Evolutionary conservation across 2,888 invertebrate species (phyloP).

Genomic region (Auanema freiburgensis): DNA sequence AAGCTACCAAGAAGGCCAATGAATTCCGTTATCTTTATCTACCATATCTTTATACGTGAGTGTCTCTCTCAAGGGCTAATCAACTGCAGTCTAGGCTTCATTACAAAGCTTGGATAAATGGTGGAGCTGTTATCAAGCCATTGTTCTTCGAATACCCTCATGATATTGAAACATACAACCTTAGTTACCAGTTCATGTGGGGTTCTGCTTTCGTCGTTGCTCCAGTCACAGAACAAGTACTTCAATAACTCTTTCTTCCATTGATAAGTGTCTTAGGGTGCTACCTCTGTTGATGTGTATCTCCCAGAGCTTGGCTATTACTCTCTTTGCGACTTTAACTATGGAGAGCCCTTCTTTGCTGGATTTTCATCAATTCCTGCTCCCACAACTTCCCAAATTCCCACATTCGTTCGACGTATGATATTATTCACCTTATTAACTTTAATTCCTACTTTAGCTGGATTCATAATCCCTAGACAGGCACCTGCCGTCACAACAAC

Average conservation of each 20-base stretch:
- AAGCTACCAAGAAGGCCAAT: conserved; percentile 36
- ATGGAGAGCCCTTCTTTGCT: conserved; percentile 29
- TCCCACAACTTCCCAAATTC: conserved; percentile 49
- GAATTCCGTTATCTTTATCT: conserved; percentile 39
- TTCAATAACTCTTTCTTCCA: not conserved
- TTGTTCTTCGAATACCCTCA: conserved; percentile 56
- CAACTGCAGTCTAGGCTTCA: conserved; percentile 40
- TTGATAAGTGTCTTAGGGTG: conserved; percentile 19
- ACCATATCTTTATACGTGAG: conserved; percentile 48
- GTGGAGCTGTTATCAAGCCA: conserved; percentile 54
- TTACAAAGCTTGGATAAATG: conserved; percentile 42
- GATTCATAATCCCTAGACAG: conserved; percentile 71
- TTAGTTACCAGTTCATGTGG: conserved; percentile 61
- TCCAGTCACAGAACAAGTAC: conserved; percentile 26
- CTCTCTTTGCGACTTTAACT: conserved; percentile 44
- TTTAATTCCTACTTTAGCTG: conserved; percentile 53
- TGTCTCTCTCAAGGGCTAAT: not conserved
- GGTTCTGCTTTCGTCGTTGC: conserved; percentile 47
- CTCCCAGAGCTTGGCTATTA: conserved; percentile 66
- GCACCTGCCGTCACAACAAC: conserved; percentile 50
- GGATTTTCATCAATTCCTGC: conserved; percentile 42
- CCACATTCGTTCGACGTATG: conserved; percentile 51
- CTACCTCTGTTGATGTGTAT: conserved; percentile 58
- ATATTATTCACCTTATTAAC: not conserved
- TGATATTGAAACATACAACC: conserved; percentile 41